Conservation (phyloP, 1,140 invertebrate species). For the Diachasma alloeum region DNA sequence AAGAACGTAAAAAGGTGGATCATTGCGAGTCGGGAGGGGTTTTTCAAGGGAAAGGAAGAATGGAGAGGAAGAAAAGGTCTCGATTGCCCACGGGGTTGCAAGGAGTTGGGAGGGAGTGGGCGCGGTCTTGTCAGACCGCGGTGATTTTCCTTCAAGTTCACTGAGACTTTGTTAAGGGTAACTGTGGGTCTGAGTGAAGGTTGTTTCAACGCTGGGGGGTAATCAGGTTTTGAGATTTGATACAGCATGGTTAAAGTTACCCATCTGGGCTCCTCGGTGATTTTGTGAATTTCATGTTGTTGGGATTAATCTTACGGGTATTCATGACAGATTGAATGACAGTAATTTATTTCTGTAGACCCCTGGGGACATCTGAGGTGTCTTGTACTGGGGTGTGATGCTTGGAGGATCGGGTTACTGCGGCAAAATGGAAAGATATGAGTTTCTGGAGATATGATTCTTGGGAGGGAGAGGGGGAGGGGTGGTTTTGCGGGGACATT, state of each 20-base stretch:
- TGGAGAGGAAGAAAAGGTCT: neutral
- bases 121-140: neutral
- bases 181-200: neutral
- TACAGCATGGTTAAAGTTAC: neutral
- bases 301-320: neutral
- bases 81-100: neutral
- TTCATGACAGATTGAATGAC: neutral
- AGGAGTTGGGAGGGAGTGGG: neutral
- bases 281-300: slow-evolving; percentile 6
- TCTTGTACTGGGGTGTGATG: neutral
- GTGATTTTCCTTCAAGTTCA: neutral
- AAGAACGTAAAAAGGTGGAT: neutral
- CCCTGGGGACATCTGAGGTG: neutral
- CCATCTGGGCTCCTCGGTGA: neutral
- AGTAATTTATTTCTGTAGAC: neutral
- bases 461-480: too few species aligned
- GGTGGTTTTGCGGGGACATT: too few species aligned
- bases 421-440: neutral
- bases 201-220: neutral
- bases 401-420: neutral
- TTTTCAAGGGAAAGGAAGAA: neutral
- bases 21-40: neutral
- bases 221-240: neutral
- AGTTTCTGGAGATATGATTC: neutral
- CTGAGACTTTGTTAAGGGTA: neutral